Base-by-base conservation (phyloP, 2,888 invertebrate genomes). In the Apodemia zela region DNA sequence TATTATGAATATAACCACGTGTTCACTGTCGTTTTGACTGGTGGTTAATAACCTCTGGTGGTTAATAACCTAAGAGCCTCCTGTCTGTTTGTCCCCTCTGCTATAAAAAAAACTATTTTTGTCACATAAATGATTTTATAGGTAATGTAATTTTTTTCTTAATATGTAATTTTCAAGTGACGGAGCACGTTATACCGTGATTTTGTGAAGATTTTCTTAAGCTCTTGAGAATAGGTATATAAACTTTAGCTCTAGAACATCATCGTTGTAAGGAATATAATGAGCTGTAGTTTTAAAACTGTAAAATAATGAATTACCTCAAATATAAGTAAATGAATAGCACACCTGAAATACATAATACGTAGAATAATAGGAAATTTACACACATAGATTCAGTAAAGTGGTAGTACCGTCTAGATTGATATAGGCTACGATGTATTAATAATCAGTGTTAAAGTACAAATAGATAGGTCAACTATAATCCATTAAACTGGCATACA, bases 231-330 rank as follows among this genome's bases (percentile, higher is more conserved):
- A 49, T 49, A 18, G 7, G 18, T 18, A 6, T 18, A 18, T 18
- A 49, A 18, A 42, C 5, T 15, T 42, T 15, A 5, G 15, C 11
- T 11, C 18, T 51, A 51, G 49, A 11, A 10, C 18, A 18, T 15
- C 21, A 47, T 47, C 17, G 13, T 51, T 21, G 3, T 51, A 21
- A 18, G 49, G 17, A 21, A 18, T 21, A 21, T 51, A 3, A 51
- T 15, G 18, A 51, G 49, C 18, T 18, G 18, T 51, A 17, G 17
- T 51, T 6, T 18, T 49, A 51, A 42, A 17, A 51, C n/a, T 51
- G 49, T 51, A 51, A 51, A 21, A 17, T 51, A 51, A 42, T 42
- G 5, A 42, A 51, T 51, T 51, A 51, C 49, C 49, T 51, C 49
- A 51, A 51, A 18, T 17, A 51, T 18, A 51, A 51, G 49, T 4